These are phyloP conservation scores for Ptilonorhynchus violaceus DNA, from an alignment of 2,113 vertebrate genomes.

Conservation along the genomic window DNA sequence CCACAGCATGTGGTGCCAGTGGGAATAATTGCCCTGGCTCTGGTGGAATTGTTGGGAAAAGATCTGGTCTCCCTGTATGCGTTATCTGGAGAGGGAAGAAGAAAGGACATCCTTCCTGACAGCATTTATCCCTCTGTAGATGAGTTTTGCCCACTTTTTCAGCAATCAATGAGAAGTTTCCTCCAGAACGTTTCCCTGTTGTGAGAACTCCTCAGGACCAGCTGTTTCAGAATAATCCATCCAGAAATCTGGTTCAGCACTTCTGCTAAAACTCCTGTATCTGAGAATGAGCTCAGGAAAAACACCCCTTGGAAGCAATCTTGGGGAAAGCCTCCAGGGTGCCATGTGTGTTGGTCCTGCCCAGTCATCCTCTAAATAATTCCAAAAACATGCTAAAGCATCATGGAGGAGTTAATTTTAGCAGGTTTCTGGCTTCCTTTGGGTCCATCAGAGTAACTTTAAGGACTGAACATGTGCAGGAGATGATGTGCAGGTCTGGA, in stretches of 20 bases:
- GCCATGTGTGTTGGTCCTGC: fast-evolving
- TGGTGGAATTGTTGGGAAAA: not conserved
- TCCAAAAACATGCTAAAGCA: not conserved
- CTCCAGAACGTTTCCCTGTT: not conserved
- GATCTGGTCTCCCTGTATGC: not conserved
- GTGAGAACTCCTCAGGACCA: not conserved
- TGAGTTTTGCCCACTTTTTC: not conserved
- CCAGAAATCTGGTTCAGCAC: not conserved
- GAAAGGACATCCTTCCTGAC: not conserved
- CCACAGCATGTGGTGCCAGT: fast-evolving
- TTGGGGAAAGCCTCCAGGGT: not conserved
- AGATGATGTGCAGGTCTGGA: not conserved
- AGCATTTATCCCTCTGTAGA: not conserved
- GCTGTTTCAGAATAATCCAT: not conserved
- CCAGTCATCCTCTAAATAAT: not conserved
- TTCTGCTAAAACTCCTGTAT: not conserved
- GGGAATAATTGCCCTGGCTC: not conserved
- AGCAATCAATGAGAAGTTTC: not conserved
- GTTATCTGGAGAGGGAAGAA: not conserved
- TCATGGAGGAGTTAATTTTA: not conserved
- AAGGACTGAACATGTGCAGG: fast-evolving
- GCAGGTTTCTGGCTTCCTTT: not conserved
- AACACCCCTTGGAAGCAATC: not conserved
- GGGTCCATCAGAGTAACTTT: not conserved
- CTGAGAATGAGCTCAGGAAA: not conserved